These are phyloP conservation scores for Spatula versicolor DNA, from an alignment of 2,797 vertebrate genomes.

Conservation along the genomic window DNA sequence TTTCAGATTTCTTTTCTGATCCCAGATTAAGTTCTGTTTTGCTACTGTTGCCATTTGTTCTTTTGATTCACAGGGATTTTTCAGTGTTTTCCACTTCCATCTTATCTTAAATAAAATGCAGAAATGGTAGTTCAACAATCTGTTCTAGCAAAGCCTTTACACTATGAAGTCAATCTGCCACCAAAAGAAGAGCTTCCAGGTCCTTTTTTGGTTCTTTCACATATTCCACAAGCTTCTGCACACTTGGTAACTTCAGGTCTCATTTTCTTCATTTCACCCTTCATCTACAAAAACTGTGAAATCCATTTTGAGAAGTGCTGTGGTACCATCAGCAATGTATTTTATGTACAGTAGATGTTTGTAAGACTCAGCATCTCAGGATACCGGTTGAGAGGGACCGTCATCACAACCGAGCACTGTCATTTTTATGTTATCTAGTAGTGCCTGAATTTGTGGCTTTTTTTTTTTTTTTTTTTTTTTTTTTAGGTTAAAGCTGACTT, in stretches of 20 bases:
- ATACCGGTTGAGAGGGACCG: neutral
- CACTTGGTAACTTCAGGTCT: neutral
- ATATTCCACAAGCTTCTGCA: neutral
- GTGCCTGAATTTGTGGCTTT: neutral
- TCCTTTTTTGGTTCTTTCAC: neutral
- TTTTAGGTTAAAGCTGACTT: neutral
- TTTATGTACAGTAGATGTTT: neutral
- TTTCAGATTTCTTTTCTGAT: slow-evolving; percentile 17
- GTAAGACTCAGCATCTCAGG: neutral
- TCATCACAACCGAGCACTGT: fast-evolving
- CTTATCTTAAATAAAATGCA: neutral
- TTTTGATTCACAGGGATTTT: slow-evolving; percentile 13
- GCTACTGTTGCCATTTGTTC: neutral
- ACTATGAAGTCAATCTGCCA: neutral
- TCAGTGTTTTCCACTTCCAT: neutral
- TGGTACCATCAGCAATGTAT: neutral
- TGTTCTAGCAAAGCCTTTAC: neutral
- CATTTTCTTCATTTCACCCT: neutral
- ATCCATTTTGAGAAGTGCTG: neutral
- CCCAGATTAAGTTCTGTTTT: neutral
- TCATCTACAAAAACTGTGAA: neutral
- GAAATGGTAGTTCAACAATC: neutral
- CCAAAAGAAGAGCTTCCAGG: neutral
- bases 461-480: too few relatives aligned
- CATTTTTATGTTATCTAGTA: neutral